Evolutionary conservation across 2,113 vertebrate genomes (phyloP), one percentile per base, ranked within the genome.

Genomic region (Lasiurus cinereus): DNA sequence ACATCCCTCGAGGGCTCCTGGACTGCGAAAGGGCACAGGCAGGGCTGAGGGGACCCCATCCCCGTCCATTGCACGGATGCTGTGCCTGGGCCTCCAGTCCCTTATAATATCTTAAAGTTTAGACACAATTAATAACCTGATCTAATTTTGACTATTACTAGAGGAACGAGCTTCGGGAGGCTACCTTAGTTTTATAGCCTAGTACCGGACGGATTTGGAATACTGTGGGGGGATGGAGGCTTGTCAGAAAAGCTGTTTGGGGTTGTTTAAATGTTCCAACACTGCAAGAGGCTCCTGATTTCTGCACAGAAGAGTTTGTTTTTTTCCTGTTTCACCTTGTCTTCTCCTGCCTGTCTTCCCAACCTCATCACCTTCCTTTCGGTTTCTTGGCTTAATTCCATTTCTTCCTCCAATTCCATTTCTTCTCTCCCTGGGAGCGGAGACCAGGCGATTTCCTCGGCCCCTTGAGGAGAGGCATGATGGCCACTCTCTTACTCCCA

Each of bases 221-320:
- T 77, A 78, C 15, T 48, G 10, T n/a, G 8, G 15, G 39, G 21
- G n/a, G 39, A 59, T 62, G 6, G 62, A 50, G 33, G 22, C 82
- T 96, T 82, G 64, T 77, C 80, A 78, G 73, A 77, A 95, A 93
- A 90, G 19, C 73, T 78, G 0, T 79, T 31, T 67, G 67, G 73
- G 31, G 69, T 76, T 87, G 43, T 90, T 88, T 85, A 36, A 76
- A 6, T 66, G 46, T 62, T 92, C n/a, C 52, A 84, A 0, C 72
- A 36, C 84, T 48, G 11, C 12, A 33, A 73, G 19, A 66, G 1
- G 16, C 73, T 92, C 46, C 69, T 74, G 50, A 76, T 80, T 96
- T 86, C 54, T 76, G 31, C 56, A 59, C 39, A 64, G 52, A 78
- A 91, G 36, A 8, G 43, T 54, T 87, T 92, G 3, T 39, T 39